Evolutionary conservation across 1,140 invertebrate genomes (phyloP), one percentile per base, ranked within the genome.

Genomic region (Lerema accius): DNA sequence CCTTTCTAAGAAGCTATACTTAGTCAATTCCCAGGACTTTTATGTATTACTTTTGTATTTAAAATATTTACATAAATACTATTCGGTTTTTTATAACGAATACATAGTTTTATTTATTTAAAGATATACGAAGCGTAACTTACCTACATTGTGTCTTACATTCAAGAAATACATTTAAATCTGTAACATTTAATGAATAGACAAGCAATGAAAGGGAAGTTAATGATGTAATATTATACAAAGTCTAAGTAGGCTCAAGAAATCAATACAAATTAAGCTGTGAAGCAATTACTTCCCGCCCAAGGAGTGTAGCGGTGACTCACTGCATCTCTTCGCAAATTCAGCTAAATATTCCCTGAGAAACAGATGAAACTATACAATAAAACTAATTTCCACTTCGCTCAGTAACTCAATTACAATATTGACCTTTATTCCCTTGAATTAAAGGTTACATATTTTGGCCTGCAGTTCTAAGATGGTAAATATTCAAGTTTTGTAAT

Each of bases 401-500:
- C 32, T 32, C 43, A 26, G 4, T 4, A 17, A 7, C 11, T 40
- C 6, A 4, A 10, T 14, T 4, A 56, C 10, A 15, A 17, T 28
- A n/a, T 9, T 32, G n/a, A 16, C 19, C 26, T 46, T 13, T 58
- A 46, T 35, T 46, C 7, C 26, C 15, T 46, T 35, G 53, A 17
- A 46, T 45, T 58, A 58, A 23, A 40, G 50, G 15, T 16, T 0
- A 45, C 4, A 35, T 1, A 11, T 16, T 43, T 26, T 13, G 19
- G 14, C 14, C 9, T 4, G 6, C 15, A 26, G 9, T 43, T 15
- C 40, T 23, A 28, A 23, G 19, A 45, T 46, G 46, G 46, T 51
- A 56, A 37, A 46, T 11, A 39, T n/a, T 35, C 35, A 37, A 61
- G 51, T 28, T 19, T 46, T 40, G 50, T 65, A 64, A 69, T 67